Conservation (phyloP, 2,113 vertebrate genomes). For the Myodes glareolus region DNA sequence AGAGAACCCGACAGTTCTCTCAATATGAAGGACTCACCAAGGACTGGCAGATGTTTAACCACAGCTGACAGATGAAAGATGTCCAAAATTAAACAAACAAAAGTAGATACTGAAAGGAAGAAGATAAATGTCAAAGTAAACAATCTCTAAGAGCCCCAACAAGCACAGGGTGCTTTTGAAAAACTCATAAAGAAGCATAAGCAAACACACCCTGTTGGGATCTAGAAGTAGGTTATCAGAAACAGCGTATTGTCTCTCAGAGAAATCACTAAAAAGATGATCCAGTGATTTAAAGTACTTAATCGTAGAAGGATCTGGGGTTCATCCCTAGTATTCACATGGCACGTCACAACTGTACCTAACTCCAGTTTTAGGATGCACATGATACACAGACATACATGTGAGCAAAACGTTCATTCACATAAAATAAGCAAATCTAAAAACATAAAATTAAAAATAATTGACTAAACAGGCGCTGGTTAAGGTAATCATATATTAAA, state of each 20-base stretch:
- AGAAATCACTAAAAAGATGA: background rate
- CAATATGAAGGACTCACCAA: background rate
- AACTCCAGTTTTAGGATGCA: background rate
- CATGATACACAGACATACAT: background rate
- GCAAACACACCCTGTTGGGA: background rate
- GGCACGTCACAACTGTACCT: background rate
- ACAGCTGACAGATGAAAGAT: background rate
- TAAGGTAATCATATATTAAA: background rate
- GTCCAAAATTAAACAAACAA: constrained; percentile 2
- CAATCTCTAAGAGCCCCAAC: background rate
- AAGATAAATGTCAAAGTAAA: background rate
- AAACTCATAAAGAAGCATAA: background rate
- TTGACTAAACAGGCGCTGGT: background rate
- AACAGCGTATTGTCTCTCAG: background rate
- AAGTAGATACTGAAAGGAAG: constrained; percentile 17
- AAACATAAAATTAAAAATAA: background rate
- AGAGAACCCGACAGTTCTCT: background rate
- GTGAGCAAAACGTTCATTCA: background rate
- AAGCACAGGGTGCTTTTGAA: background rate
- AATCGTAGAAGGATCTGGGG: background rate
- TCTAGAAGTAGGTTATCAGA: background rate
- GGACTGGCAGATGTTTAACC: background rate
- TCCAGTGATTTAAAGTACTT: background rate
- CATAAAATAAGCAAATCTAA: background rate
- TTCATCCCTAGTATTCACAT: background rate